These are phyloP conservation scores for Lepidonotus clava DNA, from an alignment of 2,888 invertebrate genomes.

Conservation along the genomic window DNA sequence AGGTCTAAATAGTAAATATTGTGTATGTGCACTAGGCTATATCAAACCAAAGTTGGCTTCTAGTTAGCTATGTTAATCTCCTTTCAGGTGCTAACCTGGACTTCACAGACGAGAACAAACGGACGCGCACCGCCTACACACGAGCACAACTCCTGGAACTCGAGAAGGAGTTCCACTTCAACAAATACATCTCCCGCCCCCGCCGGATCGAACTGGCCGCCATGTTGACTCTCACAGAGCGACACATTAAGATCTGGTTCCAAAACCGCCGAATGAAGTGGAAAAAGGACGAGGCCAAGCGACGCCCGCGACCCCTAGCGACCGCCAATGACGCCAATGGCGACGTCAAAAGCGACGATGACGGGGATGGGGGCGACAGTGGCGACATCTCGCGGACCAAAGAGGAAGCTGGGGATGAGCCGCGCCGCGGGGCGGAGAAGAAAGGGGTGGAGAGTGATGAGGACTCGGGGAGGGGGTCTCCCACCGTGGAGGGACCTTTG, in stretches of 20 bases:
- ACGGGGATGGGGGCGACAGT: neutral
- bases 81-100: conserved; percentile 77
- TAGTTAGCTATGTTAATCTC: neutral
- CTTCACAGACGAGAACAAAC: conserved; percentile 81
- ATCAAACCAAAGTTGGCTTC: no score
- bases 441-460: neutral
- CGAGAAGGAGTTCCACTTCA: conserved; percentile 99
- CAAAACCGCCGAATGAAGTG: conserved; percentile 79
- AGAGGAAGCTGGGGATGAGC: neutral
- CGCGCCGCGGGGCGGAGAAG: neutral
- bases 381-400: conserved; percentile 34
- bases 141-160: conserved; percentile 97
- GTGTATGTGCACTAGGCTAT: no score
- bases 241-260: conserved; percentile 86
- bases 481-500: neutral
- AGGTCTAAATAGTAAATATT: no score
- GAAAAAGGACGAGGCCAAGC: conserved; percentile 79
- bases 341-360: neutral
- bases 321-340: neutral
- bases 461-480: conserved; percentile 37
- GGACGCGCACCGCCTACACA: conserved; percentile 97
- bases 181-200: conserved; percentile 97
- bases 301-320: conserved; percentile 71
- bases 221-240: conserved; percentile 95
- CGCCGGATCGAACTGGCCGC: conserved; percentile 98